phyloP scores from a whole-genome alignment of 2,797 vertebrate species.

The Pyrocephalus nanus region DNA sequence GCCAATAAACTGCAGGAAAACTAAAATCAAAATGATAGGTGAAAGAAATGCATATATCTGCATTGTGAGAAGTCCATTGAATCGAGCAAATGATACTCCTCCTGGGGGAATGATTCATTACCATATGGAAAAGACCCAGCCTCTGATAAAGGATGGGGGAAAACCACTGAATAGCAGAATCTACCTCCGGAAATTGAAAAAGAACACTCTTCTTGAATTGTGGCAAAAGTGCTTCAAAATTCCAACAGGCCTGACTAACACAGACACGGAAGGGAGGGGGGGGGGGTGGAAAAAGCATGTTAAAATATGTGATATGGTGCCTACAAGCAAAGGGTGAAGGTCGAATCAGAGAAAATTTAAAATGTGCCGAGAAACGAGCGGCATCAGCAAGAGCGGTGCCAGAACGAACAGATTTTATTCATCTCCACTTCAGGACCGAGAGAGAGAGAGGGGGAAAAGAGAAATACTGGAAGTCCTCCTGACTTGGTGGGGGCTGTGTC shows the following conservation, averaged over 20 bases:
- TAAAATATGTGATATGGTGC: slow-evolving; percentile 41
- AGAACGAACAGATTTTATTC: slow-evolving; percentile 48
- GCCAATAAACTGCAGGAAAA: slow-evolving; percentile 47
- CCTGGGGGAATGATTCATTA: slow-evolving; percentile 58
- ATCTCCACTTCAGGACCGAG: slow-evolving; percentile 40
- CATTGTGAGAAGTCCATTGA: slow-evolving; percentile 48
- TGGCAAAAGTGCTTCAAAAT: slow-evolving; percentile 43
- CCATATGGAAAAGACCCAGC: slow-evolving; percentile 44
- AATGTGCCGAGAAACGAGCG: slow-evolving; percentile 36
- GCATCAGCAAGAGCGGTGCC: slow-evolving; percentile 44
- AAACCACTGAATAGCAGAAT: slow-evolving; percentile 39
- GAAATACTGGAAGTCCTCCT: slow-evolving; percentile 20
- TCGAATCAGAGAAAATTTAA: slow-evolving; percentile 60
- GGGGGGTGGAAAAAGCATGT: neutral
- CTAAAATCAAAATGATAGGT: slow-evolving; percentile 51
- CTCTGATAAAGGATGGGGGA: slow-evolving; percentile 12
- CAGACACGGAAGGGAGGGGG: neutral
- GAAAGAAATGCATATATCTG: slow-evolving; percentile 47
- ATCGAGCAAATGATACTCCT: slow-evolving; percentile 45
- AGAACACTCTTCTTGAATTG: neutral
- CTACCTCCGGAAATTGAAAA: slow-evolving; percentile 46
- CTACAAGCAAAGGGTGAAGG: slow-evolving; percentile 55
- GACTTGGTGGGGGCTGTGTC: slow-evolving; percentile 6
- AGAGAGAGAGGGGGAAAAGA: neutral
- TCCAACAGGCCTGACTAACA: neutral